Evolutionary conservation across 2,888 invertebrate genomes (phyloP).

Genomic region (Drosophila setosimentum): DNA sequence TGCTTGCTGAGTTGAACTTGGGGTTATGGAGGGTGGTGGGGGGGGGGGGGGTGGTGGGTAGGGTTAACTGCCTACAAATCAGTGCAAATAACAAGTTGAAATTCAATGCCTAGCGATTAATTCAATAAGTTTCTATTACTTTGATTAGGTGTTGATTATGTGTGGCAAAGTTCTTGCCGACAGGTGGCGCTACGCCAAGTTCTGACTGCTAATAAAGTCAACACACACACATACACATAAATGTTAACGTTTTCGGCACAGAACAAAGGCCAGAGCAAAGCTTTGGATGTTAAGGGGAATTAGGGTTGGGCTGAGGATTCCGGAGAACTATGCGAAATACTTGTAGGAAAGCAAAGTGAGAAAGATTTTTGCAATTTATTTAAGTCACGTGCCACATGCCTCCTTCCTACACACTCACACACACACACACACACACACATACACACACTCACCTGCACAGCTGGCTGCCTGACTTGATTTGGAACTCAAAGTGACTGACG

Average conservation of each 20-base stretch:
- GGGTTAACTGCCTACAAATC: slow-evolving; percentile 41
- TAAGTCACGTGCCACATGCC: slow-evolving; percentile 76
- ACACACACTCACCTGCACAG: slow-evolving; percentile 11
- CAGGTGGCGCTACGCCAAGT: slow-evolving; percentile 62
- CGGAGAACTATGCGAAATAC: slow-evolving; percentile 71
- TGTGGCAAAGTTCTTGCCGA: slow-evolving; percentile 59
- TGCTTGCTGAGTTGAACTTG: background rate
- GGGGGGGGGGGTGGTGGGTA: no score
- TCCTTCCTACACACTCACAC: slow-evolving; percentile 19
- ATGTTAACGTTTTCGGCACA: slow-evolving; percentile 49
- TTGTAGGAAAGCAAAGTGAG: slow-evolving; percentile 65
- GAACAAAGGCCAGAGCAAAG: slow-evolving; percentile 61
- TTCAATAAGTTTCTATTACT: slow-evolving; percentile 80
- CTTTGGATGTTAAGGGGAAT: slow-evolving; percentile 6
- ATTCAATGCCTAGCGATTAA: slow-evolving; percentile 71
- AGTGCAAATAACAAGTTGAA: slow-evolving; percentile 72
- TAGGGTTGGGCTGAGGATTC: background rate
- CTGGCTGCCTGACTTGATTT: slow-evolving; percentile 66
- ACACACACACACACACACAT: slow-evolving; percentile 4
- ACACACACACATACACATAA: slow-evolving; percentile 43
- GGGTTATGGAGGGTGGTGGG: background rate
- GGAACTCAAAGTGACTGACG: slow-evolving; percentile 76
- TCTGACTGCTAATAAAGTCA: slow-evolving; percentile 75
- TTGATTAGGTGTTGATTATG: slow-evolving; percentile 80
- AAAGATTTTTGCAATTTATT: slow-evolving; percentile 80